Conservation (phyloP, 2,888 invertebrate genomes). For the Bellardia bayeri region DNA sequence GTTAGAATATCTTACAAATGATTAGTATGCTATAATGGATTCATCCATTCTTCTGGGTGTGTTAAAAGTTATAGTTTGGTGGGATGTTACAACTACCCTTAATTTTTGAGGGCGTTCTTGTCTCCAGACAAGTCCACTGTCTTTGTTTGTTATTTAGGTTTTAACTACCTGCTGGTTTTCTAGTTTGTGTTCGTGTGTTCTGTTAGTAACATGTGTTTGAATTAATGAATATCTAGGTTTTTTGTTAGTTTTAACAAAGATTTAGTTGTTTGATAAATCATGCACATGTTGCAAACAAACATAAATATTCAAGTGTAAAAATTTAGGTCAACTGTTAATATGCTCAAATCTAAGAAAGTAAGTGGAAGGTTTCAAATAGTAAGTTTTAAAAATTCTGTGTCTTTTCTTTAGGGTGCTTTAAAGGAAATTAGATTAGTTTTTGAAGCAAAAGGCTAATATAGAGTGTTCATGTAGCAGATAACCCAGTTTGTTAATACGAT, state of each 20-base stretch:
- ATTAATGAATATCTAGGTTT: slow-evolving; percentile 25
- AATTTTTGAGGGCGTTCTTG: background rate
- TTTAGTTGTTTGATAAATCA: slow-evolving; percentile 37
- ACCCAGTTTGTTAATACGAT: no score
- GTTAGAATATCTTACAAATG: background rate
- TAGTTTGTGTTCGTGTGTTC: background rate
- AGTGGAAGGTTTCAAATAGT: background rate
- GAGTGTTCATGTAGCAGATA: no score
- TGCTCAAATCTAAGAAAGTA: no score
- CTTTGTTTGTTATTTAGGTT: background rate
- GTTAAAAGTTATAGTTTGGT: background rate
- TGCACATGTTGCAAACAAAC: slow-evolving; percentile 28
- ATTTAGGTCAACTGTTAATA: no score
- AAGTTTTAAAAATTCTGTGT: background rate
- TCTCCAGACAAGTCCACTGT: background rate
- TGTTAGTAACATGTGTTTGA: slow-evolving; percentile 37
- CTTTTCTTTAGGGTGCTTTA: no score
- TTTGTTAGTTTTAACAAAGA: background rate
- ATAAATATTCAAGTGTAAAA: slow-evolving; percentile 45
- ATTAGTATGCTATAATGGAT: background rate
- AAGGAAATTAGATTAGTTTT: no score
- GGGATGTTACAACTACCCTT: background rate
- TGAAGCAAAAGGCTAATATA: no score
- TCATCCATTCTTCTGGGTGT: background rate
- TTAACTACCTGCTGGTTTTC: slow-evolving; percentile 29